phyloP scores from a whole-genome alignment of 2,797 vertebrate species.

The Cynopterus sphinx region DNA sequence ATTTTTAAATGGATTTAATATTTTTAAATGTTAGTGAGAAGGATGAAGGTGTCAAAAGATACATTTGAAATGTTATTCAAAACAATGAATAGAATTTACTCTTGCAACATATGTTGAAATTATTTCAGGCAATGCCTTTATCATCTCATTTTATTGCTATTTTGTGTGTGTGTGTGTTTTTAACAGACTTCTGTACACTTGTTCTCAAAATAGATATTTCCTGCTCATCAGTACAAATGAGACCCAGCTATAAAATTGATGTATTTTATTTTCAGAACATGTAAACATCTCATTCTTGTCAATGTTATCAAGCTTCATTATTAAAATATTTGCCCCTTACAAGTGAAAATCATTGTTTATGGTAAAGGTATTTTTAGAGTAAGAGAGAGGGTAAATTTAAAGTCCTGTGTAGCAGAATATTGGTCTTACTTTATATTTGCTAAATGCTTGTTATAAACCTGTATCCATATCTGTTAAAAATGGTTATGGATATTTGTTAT shows the following conservation, averaged over 20 bases:
- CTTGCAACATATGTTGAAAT: background rate
- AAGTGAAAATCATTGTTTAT: background rate
- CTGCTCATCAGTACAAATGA: background rate
- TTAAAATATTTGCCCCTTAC: background rate
- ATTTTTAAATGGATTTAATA: background rate
- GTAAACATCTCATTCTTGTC: background rate
- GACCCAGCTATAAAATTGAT: background rate
- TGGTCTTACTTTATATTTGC: background rate
- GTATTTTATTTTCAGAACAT: background rate
- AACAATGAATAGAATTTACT: background rate
- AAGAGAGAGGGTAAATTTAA: background rate
- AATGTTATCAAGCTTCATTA: background rate
- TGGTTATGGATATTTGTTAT: background rate
- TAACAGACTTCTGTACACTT: background rate
- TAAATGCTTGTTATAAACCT: background rate
- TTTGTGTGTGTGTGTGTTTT: background rate
- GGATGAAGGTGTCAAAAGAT: background rate
- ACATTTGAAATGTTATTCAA: conserved; percentile 27
- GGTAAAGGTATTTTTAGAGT: background rate
- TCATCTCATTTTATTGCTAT: background rate
- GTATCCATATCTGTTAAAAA: background rate
- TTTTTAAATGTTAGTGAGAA: conserved; percentile 29
- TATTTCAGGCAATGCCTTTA: background rate
- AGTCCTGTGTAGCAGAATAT: background rate
- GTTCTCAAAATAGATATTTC: background rate